These are phyloP conservation scores for Eupithecia pulchellata DNA, from an alignment of 2,888 invertebrate genomes.

Conservation along the genomic window DNA sequence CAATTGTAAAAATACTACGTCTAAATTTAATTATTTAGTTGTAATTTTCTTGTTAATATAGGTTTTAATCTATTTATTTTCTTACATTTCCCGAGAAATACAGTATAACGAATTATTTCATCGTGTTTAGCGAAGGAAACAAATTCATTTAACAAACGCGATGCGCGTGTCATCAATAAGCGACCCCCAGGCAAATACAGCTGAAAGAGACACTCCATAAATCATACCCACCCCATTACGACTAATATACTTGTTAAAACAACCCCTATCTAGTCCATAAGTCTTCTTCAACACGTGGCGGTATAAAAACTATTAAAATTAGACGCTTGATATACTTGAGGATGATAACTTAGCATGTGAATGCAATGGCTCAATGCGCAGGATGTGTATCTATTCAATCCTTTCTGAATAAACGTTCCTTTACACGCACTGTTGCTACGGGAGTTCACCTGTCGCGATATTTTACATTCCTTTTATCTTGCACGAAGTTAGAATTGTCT, in stretches of 20 bases:
- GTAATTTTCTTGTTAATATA: no score
- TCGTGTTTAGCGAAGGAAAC: conserved; percentile 54
- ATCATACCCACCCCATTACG: conserved; percentile 80
- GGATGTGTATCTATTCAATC: conserved; percentile 70
- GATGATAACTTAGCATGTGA: conserved; percentile 82
- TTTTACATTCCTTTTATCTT: conserved; percentile 24
- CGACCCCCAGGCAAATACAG: conserved; percentile 72
- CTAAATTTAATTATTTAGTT: no score
- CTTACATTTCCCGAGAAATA: not conserved
- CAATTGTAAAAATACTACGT: no score
- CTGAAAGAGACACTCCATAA: conserved; percentile 82
- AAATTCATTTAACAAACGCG: conserved; percentile 61
- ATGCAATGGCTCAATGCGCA: conserved; percentile 69
- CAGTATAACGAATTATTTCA: conserved; percentile 29
- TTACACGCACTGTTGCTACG: conserved; percentile 64
- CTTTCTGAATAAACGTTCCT: conserved; percentile 58
- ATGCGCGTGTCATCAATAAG: conserved; percentile 81
- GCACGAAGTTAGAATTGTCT: not conserved
- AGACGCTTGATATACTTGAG: conserved; percentile 64
- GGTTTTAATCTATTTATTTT: not conserved
- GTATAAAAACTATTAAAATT: conserved; percentile 73
- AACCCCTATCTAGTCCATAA: conserved; percentile 80
- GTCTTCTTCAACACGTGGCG: conserved; percentile 65
- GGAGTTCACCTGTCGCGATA: conserved; percentile 66
- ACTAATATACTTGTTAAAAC: conserved; percentile 84